Percentiles rank a stretch among this genome's conserved stretches.
Conservation (phyloP, 2,888 invertebrate genomes). For the Erebia palarica region DNA sequence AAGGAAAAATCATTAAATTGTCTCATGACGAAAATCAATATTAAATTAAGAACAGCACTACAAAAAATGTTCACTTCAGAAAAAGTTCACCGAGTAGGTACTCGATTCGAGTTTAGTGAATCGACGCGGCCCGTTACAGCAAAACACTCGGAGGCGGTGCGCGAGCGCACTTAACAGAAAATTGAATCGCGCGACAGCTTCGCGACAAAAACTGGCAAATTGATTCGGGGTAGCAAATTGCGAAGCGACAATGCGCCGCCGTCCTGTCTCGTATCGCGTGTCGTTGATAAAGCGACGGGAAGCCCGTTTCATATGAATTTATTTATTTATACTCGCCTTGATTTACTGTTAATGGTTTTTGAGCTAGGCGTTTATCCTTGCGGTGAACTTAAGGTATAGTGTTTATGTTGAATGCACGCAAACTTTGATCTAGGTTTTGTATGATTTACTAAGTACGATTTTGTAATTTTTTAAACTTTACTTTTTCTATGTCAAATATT, state of each 20-base stretch:
- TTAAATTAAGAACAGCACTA: constrained; percentile 2
- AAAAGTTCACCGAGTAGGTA: not conserved
- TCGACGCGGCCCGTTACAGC: constrained; percentile 39
- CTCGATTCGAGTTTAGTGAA: constrained; percentile 19
- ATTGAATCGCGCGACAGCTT: constrained; percentile 72
- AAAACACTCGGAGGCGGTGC: constrained; percentile 42
- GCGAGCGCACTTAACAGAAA: constrained; percentile 49
- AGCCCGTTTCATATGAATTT: constrained; percentile 20
- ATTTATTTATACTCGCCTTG: constrained; percentile 28
- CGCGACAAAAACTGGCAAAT: constrained; percentile 74
- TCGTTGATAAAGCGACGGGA: constrained; percentile 29
- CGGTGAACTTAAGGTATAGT: no score
- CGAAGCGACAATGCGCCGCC: constrained; percentile 45
- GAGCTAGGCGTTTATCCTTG: not conserved
- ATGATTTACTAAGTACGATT: not conserved
- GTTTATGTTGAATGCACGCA: not conserved
- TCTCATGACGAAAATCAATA: constrained; percentile 6
- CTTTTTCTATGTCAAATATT: no score
- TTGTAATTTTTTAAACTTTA: not conserved
- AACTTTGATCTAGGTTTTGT: not conserved
- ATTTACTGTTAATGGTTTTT: constrained; percentile 4
- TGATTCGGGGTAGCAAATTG: constrained; percentile 79
- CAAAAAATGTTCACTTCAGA: not conserved
- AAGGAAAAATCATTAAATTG: not conserved
- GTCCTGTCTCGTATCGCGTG: constrained; percentile 40